Evolutionary conservation across 2,797 vertebrate species (phyloP), one percentile per base, ranked within the genome.

Genomic region (Amblyopsis hoosieri): DNA sequence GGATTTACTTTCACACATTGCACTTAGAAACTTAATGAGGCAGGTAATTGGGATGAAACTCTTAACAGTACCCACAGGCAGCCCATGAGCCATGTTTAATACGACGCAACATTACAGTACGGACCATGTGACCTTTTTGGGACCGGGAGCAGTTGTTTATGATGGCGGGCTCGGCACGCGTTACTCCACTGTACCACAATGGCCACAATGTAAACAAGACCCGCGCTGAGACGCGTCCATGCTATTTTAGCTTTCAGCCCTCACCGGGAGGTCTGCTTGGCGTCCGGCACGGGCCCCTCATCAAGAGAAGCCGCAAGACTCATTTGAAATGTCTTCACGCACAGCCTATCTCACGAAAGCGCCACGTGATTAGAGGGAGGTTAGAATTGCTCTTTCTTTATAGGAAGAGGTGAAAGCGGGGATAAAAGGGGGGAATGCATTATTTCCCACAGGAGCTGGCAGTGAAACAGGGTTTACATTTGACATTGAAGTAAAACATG

Each of bases 201-300:
- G 60, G 56, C 84, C 78, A 65, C 78, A 83, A 60, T 62, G 65
- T 78, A 81, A 87, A 87, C 68, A 31, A 37, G 67, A 54, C 64
- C 3, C 52, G 62, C 72, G 56, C 72, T 59, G 37, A 57, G 57
- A 83, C 68, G 69, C 71, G 75, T 78, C 76, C 71, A 59, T 69
- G 76, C 61, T 78, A 54, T 84, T 73, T 57, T 33, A 57, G 62
- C 68, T 54, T 72, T 48, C 11, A 54, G 74, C 59, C 71, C 62
- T 75, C 65, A 57, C 74, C 68, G 53, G 57, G 67, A 78, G 67
- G 63, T 81, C 67, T 59, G 33, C 60, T 74, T 72, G 59, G 67
- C 49, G 52, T 69, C 54, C 53, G 53, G 45, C 54, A 62, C 23
- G 55, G 57, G 62, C 64, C 64, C 62, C 65, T 75, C 65, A 66